Evolutionary conservation across 2,888 invertebrate genomes (phyloP).

Genomic region (Lathronympha strigana): DNA sequence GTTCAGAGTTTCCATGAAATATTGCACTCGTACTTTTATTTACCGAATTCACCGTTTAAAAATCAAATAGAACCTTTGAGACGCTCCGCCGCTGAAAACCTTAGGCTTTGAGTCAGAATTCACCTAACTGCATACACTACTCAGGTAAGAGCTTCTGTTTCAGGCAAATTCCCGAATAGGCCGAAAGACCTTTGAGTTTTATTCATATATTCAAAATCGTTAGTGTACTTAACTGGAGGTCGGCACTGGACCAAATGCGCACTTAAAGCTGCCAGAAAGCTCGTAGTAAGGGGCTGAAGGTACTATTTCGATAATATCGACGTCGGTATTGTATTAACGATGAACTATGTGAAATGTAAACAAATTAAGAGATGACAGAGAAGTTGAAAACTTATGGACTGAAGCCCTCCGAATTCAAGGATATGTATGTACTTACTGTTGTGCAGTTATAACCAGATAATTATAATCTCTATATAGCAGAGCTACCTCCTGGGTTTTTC

Average conservation of each 20-base stretch:
- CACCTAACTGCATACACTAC: slow-evolving; percentile 3
- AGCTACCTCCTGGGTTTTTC: no score
- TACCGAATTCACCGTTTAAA: no score
- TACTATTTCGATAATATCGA: slow-evolving; percentile 37
- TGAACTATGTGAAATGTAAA: not conserved
- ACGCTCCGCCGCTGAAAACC: no score
- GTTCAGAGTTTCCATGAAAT: no score
- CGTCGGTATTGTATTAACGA: slow-evolving; percentile 40
- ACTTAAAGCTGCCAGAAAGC: slow-evolving; percentile 62
- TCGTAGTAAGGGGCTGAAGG: slow-evolving; percentile 46
- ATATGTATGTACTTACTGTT: no score
- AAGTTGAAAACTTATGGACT: not conserved
- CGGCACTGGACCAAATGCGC: slow-evolving; percentile 63
- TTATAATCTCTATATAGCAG: no score
- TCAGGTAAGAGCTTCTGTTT: slow-evolving; percentile 14
- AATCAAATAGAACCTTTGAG: no score
- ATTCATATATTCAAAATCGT: slow-evolving; percentile 55
- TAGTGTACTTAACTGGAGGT: slow-evolving; percentile 56
- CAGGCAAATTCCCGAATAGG: slow-evolving; percentile 9
- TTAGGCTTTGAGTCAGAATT: not conserved
- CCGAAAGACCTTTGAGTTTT: slow-evolving; percentile 35
- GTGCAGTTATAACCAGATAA: no score
- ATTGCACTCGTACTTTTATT: no score
- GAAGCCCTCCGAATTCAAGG: no score
- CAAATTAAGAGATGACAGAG: not conserved